These are phyloP conservation scores for Neosilurus mollespiculum DNA, from an alignment of 2,797 vertebrate species.

Conservation along the genomic window DNA sequence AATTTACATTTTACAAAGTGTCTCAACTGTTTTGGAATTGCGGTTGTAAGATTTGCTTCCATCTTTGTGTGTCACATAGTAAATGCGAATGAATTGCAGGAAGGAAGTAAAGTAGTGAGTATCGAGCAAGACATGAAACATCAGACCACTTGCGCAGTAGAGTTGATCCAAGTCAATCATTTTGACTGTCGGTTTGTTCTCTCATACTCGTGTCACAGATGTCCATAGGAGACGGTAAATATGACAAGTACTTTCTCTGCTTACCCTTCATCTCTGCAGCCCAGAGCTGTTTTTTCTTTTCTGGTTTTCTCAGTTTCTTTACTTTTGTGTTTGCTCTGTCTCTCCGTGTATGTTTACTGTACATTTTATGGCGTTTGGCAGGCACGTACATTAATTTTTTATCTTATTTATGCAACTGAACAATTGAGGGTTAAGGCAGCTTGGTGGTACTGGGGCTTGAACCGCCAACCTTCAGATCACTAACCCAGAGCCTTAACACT, in stretches of 20 bases:
- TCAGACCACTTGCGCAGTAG: not conserved
- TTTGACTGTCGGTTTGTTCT: not conserved
- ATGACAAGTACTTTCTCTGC: not conserved
- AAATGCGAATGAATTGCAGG: not conserved
- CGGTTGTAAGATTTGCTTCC: not conserved
- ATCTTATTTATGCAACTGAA: too few relatives aligned
- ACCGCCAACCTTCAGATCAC: too few relatives aligned
- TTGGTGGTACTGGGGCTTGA: too few relatives aligned
- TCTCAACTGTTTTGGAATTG: too few relatives aligned
- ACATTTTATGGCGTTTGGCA: too few relatives aligned
- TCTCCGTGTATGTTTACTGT: not conserved
- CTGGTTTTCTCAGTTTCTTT: not conserved
- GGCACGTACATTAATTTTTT: too few relatives aligned
- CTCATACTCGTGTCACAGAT: not conserved
- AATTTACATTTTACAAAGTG: too few relatives aligned
- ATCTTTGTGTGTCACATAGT: not conserved
- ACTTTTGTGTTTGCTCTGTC: too few relatives aligned
- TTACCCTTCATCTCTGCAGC: not conserved
- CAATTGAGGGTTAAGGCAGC: too few relatives aligned
- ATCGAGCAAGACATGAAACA: not conserved
- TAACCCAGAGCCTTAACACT: too few relatives aligned
- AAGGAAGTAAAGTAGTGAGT: not conserved
- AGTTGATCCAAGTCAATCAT: not conserved
- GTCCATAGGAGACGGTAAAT: not conserved
- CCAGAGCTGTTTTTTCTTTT: not conserved